Base-by-base conservation (phyloP, 2,888 invertebrate species). In the Brenthis hecate region DNA sequence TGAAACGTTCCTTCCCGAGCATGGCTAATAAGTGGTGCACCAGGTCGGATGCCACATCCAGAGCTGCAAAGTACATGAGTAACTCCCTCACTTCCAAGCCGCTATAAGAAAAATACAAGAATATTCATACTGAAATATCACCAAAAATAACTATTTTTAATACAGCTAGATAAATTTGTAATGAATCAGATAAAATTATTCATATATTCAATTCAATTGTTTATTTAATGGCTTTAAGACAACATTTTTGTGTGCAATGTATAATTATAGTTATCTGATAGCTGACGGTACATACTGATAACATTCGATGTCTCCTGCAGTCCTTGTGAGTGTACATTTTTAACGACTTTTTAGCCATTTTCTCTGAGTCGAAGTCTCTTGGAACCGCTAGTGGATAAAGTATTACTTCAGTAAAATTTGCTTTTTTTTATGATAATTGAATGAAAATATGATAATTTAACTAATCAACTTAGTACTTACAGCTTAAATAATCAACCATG, bases 41-140 rank as follows among this genome's bases (percentile, higher is more conserved):
- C 91, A 1, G 83, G 76, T 0, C 91, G 81, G 1, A 91, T 81
- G 0, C 91, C 89, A 54, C 91, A 91, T 0, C 91, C 91, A 3
- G 90, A 85, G 36, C 80, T 87, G 76, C 91, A 91, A 0, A 91
- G 74, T 8, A 86, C 83, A 75, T 91, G 90, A 0, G 88, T 87
- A 0, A 89, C 81, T 1, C 86, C 86, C 74, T 86, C 85, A 53
- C 82, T 86, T 19, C 83, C 84, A 16, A 88, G 76, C 73, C 77
- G 84, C 90, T 89, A 76, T 8, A 73, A 70, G 13, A 62, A 14
- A 43, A 43, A 36, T 36, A 36, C 36, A 36, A 36, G 8, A 36
- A 32, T 6, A 6, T 32, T 36, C 6, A 36, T 36, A 43, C 2
- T 11, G 1, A 43, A 43, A 43, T 11, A 43, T 43, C 11, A 8